A percentile compares a stretch with the other conserved stretches of the same genome.
Evolutionary conservation across 2,113 vertebrate genomes (phyloP).

Genomic region (Cnemophilus loriae): DNA sequence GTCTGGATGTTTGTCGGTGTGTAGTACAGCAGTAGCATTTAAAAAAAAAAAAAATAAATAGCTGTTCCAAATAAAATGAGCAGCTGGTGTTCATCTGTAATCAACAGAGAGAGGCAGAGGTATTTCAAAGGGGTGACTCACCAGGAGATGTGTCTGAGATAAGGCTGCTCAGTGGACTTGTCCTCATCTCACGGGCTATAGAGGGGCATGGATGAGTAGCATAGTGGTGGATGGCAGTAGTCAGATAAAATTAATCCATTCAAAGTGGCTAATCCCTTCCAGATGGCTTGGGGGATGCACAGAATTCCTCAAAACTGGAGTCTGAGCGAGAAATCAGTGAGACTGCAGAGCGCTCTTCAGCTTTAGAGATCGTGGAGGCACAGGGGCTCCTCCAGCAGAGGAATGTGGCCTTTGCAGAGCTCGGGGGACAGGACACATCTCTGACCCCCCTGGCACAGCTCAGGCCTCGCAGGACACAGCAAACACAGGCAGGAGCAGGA

Average conservation of each 20-base stretch:
- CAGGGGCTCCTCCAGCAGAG: background rate
- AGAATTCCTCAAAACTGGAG: background rate
- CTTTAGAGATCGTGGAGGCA: background rate
- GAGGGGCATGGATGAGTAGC: background rate
- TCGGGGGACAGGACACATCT: background rate
- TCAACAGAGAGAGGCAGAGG: background rate
- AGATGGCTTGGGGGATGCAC: background rate
- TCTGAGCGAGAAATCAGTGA: background rate
- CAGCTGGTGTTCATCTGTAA: background rate
- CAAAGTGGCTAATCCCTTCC: conserved; percentile 17
- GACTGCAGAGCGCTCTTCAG: background rate
- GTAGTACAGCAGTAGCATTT: background rate
- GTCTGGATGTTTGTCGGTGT: background rate
- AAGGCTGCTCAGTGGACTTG: background rate
- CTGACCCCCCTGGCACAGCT: background rate
- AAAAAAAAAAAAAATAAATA: background rate
- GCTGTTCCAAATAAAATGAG: background rate
- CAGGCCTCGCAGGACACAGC: background rate
- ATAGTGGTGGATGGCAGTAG: background rate
- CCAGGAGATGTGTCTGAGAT: background rate
- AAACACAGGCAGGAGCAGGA: background rate
- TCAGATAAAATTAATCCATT: conserved; percentile 21
- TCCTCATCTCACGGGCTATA: background rate
- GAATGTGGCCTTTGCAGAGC: background rate
- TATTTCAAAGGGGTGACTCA: background rate